Evolutionary conservation across 2,113 vertebrate genomes (phyloP).

Genomic region (Thamnophis sirtalis): DNA sequence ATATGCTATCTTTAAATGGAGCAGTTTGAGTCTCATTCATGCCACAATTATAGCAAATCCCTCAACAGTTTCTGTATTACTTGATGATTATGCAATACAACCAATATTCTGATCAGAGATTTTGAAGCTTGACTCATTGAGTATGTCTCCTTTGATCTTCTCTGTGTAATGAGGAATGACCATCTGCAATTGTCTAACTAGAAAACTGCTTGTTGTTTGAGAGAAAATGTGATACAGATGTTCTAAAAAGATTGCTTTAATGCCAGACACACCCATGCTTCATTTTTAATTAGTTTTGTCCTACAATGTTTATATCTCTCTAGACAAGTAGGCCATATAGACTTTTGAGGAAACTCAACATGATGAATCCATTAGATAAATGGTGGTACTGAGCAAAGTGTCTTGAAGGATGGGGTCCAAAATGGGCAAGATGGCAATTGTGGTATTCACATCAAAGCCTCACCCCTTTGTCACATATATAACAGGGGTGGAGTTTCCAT

Average conservation of each 20-base stretch:
- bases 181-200: slow-evolving; percentile 5
- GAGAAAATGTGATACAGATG: neutral
- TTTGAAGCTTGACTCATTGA: neutral
- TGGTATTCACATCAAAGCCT: neutral
- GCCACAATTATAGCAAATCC: neutral
- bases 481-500: neutral
- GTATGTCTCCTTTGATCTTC: neutral
- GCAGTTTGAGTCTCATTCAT: neutral
- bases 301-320: neutral
- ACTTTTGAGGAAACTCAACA: neutral
- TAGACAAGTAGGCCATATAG: neutral
- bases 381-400: neutral
- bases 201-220: neutral
- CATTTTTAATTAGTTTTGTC: no score
- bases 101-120: neutral
- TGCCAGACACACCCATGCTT: no score
- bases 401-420: neutral
- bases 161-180: neutral
- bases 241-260: neutral
- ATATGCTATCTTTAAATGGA: neutral
- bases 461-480: neutral
- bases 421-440: neutral
- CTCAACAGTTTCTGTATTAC: neutral
- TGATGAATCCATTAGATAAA: neutral
- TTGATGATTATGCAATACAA: neutral